Conservation (phyloP, 2,113 vertebrate genomes). For the Antechinus flavipes region DNA sequence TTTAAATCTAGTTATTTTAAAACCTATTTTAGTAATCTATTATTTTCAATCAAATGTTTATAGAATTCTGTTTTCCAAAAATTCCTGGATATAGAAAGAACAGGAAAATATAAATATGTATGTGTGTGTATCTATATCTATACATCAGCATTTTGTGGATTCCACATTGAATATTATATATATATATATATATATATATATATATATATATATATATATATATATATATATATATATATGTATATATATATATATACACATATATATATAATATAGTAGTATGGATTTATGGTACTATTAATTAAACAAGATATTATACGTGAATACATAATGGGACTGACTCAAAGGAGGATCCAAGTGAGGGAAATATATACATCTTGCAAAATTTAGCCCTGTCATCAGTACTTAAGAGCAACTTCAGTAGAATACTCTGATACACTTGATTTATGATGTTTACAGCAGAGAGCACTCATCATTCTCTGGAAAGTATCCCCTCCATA, state of each 20-base stretch:
- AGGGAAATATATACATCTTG: constrained; percentile 22
- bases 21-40: background rate
- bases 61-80: background rate
- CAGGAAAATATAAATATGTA: background rate
- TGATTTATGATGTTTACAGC: constrained; percentile 43
- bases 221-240: too few species aligned
- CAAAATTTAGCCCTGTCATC: constrained; percentile 2
- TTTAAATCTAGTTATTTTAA: background rate
- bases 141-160: background rate
- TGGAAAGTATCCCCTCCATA: constrained; percentile 31
- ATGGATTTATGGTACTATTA: background rate
- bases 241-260: background rate
- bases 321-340: background rate
- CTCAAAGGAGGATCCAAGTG: background rate
- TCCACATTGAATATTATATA: background rate
- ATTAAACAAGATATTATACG: background rate
- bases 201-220: too few species aligned
- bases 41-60: constrained; percentile 10
- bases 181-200: background rate
- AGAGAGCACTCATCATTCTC: background rate
- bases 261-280: background rate
- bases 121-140: too few species aligned
- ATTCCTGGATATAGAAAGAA: background rate
- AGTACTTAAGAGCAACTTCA: constrained; percentile 26
- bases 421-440: background rate